Conservation (phyloP, 2,113 vertebrate species). For the Smithornis capensis region DNA sequence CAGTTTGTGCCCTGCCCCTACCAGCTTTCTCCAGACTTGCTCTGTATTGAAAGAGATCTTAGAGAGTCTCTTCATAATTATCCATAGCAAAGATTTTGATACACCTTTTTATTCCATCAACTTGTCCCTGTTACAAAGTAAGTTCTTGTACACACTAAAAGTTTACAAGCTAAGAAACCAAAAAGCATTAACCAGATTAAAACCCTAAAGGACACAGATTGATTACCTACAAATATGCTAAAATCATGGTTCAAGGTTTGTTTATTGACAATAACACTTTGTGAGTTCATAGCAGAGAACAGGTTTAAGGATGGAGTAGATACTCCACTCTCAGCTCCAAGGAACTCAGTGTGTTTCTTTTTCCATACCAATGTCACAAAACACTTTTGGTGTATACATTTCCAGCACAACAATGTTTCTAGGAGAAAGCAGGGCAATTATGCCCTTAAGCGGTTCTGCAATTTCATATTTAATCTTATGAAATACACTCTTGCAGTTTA, state of each 20-base stretch:
- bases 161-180: background rate
- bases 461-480: constrained; percentile 33
- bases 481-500: constrained; percentile 13
- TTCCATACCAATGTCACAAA: background rate
- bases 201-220: background rate
- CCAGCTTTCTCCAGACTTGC: background rate
- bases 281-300: background rate
- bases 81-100: background rate
- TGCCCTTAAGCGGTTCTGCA: constrained; percentile 14
- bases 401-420: background rate
- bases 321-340: background rate
- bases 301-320: background rate
- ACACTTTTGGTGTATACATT: background rate
- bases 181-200: background rate
- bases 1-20: background rate
- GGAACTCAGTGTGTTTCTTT: background rate
- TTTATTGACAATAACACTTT: background rate
- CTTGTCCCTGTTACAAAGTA: background rate
- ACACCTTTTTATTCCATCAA: background rate
- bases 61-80: background rate
- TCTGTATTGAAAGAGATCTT: background rate
- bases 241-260: background rate
- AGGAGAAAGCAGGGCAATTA: constrained; percentile 27
- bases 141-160: background rate
- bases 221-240: background rate